phyloP scores from a whole-genome alignment of 2,113 vertebrate genomes.

The Pogonocichla stellata region DNA sequence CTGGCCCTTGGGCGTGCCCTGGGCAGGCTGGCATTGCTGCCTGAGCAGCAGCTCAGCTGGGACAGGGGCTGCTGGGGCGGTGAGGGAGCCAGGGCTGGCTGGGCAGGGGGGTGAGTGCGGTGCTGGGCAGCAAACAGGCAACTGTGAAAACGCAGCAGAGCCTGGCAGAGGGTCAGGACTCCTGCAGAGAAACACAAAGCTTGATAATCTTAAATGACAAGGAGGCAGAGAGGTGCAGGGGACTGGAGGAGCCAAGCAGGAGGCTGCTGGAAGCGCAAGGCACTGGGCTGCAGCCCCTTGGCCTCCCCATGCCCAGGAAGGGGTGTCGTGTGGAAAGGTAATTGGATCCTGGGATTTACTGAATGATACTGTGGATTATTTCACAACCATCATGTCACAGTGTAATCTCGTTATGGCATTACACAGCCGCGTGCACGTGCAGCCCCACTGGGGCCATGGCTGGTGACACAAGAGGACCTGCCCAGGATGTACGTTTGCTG shows the following conservation, averaged over 20 bases:
- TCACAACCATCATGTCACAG: background rate
- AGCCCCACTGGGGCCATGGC: background rate
- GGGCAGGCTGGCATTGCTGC: background rate
- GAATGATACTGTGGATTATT: slow-evolving; percentile 46
- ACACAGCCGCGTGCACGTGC: background rate
- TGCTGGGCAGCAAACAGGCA: accelerated
- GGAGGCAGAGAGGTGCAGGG: background rate
- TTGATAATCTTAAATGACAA: slow-evolving; percentile 8
- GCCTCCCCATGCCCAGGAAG: background rate
- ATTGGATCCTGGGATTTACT: slow-evolving; percentile 51
- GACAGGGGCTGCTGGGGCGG: background rate
- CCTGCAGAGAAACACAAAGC: background rate
- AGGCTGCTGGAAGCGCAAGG: background rate
- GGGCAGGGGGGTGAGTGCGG: background rate
- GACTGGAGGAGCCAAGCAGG: background rate
- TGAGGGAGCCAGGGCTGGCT: background rate
- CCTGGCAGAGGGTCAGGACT: background rate
- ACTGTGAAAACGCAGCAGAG: background rate
- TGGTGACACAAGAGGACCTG: background rate
- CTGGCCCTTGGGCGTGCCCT: background rate
- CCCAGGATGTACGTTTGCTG: accelerated
- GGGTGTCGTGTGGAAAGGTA: background rate
- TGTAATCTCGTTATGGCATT: slow-evolving; percentile 42
- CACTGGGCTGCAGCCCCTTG: background rate
- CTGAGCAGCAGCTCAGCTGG: accelerated